phyloP scores from a whole-genome alignment of 2,113 vertebrate genomes.

The Loxodonta africana region DNA sequence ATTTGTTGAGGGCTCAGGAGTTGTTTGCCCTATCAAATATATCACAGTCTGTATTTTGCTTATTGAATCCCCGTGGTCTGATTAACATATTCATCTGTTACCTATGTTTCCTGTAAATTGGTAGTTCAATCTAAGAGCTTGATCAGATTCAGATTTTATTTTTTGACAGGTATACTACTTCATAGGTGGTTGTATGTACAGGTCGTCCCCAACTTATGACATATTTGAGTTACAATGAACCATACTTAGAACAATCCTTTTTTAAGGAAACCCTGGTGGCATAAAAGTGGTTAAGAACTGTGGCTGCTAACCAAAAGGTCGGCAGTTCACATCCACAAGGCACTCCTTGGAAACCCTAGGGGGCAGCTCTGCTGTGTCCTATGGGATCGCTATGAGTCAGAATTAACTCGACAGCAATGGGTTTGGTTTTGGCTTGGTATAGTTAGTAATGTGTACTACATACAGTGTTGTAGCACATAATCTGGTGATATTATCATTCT shows the following conservation, averaged over 20 bases:
- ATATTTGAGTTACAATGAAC: neutral
- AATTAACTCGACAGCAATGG: no score
- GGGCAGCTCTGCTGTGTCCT: no score
- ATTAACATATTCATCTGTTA: neutral
- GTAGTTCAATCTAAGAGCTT: neutral
- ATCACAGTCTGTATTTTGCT: neutral
- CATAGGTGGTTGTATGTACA: neutral
- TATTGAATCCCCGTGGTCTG: neutral
- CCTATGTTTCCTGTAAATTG: neutral
- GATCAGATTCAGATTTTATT: neutral
- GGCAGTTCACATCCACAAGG: no score
- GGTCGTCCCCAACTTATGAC: neutral
- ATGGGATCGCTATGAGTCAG: no score
- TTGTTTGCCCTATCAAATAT: neutral
- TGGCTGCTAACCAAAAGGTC: no score
- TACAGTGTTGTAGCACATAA: neutral
- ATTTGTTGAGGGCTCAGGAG: neutral
- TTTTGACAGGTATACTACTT: neutral
- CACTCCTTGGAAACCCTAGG: no score
- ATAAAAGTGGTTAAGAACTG: no score
- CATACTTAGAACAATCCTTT: neutral
- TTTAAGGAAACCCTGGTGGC: no score
- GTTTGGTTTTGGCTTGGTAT: no score
- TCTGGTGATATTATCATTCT: neutral
- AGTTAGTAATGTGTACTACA: neutral